These are phyloP conservation scores for Drosophila pseudoobscura DNA, from an alignment of 1,140 invertebrate genomes.

Conservation along the genomic window DNA sequence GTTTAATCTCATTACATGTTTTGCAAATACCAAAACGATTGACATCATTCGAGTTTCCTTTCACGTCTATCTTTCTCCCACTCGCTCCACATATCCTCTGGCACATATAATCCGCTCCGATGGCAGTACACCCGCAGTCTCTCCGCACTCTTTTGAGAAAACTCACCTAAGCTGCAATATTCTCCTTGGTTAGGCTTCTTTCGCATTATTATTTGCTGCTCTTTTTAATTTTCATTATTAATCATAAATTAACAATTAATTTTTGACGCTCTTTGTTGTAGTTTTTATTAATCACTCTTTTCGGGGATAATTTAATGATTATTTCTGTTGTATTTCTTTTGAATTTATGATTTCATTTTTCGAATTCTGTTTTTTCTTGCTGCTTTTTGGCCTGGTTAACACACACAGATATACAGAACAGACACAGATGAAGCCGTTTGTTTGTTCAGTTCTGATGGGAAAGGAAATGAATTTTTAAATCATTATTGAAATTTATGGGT, in stretches of 20 bases:
- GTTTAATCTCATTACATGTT: not conserved
- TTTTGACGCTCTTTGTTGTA: constrained; percentile 20
- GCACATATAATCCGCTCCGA: no score
- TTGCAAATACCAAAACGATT: not conserved
- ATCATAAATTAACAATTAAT: constrained; percentile 55
- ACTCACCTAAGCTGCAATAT: constrained; percentile 6
- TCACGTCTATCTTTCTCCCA: no score
- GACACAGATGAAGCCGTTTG: not conserved
- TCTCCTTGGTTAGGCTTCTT: constrained; percentile 12
- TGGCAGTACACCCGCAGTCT: no score
- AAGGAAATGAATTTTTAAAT: constrained; percentile 37
- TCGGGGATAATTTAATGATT: constrained; percentile 35
- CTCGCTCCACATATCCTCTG: no score
- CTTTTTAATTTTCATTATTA: constrained; percentile 43
- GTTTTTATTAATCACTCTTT: constrained; percentile 38
- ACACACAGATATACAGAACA: constrained; percentile 3
- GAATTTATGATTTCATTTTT: constrained; percentile 61
- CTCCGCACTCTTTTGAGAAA: not conserved
- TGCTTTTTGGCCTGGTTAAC: constrained; percentile 40
- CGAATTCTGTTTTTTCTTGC: constrained; percentile 14
- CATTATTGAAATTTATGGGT: constrained; percentile 54
- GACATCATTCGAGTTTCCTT: no score
- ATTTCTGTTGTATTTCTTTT: constrained; percentile 15
- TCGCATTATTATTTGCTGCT: constrained; percentile 29
- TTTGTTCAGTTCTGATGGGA: constrained; percentile 7